Conservation (phyloP, 1,140 invertebrate species). For the Hormaphis cornu region DNA sequence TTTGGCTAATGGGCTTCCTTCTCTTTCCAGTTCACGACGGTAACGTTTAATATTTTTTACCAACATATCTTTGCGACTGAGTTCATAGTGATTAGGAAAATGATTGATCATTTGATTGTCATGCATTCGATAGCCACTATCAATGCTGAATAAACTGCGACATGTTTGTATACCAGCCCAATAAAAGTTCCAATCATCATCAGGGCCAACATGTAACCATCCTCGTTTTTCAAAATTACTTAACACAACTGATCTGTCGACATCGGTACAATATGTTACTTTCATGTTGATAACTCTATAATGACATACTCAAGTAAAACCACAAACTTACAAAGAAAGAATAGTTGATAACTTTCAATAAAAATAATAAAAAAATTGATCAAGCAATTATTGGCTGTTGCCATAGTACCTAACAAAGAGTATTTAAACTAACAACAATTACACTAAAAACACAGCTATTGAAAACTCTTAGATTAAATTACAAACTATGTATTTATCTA, state of each 20-base stretch:
- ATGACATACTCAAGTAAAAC: background rate
- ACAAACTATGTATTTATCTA: too few relatives aligned
- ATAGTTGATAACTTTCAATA: background rate
- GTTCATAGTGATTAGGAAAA: constrained; percentile 88
- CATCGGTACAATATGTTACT: constrained; percentile 69
- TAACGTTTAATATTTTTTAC: constrained; percentile 95
- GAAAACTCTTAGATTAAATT: too few relatives aligned
- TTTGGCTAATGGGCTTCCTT: constrained; percentile 77
- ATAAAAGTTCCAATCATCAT: constrained; percentile 95
- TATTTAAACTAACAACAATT: too few relatives aligned
- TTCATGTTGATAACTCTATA: background rate
- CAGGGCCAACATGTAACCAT: constrained; percentile 79
- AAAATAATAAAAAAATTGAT: background rate
- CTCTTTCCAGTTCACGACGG: constrained; percentile 79
- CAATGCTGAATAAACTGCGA: constrained; percentile 81
- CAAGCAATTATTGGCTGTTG: too few relatives aligned
- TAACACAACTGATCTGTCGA: constrained; percentile 87
- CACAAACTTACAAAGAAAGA: background rate
- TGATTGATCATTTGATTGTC: constrained; percentile 88
- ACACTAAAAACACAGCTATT: too few relatives aligned
- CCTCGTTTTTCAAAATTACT: constrained; percentile 89
- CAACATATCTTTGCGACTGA: constrained; percentile 85
- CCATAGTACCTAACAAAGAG: too few relatives aligned
- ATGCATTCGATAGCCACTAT: constrained; percentile 80
- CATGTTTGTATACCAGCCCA: constrained; percentile 87